Percentiles rank a stretch among this genome's conserved stretches.
phyloP scores from a whole-genome alignment of 1,140 invertebrate genomes.

The Penaeus indicus region DNA sequence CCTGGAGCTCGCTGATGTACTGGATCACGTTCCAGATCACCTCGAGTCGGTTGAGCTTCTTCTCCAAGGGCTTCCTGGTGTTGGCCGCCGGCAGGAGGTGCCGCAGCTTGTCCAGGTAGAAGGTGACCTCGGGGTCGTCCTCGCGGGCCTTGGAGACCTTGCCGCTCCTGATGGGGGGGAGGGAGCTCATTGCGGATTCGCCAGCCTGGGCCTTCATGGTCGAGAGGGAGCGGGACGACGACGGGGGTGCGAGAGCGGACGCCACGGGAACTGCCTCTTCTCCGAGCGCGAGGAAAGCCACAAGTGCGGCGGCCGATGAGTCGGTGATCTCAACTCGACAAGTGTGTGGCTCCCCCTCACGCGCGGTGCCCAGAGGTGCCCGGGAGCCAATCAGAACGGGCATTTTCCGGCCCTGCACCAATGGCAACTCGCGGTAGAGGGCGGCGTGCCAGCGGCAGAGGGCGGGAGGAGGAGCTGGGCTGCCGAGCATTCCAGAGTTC shows the following conservation, averaged over 20 bases:
- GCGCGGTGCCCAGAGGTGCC: constrained; percentile 43
- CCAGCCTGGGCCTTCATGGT: constrained; percentile 58
- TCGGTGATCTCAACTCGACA: constrained; percentile 47
- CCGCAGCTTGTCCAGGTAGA: constrained; percentile 56
- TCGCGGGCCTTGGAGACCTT: constrained; percentile 56
- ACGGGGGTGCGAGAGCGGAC: neutral
- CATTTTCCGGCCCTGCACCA: constrained; percentile 29
- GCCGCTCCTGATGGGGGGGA: constrained; percentile 57
- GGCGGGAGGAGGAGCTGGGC: constrained; percentile 42
- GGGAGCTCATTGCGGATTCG: constrained; percentile 38
- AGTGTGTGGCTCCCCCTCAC: constrained; percentile 36
- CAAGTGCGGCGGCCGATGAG: neutral
- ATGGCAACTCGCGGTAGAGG: constrained; percentile 32
- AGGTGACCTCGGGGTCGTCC: constrained; percentile 48
- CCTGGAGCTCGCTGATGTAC: constrained; percentile 60
- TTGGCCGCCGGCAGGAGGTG: constrained; percentile 51
- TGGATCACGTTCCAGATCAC: constrained; percentile 57
- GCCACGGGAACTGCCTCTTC: neutral
- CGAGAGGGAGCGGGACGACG: neutral
- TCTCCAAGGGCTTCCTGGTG: constrained; percentile 40
- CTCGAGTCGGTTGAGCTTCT: constrained; percentile 56
- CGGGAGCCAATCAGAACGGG: constrained; percentile 48
- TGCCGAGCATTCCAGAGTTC: constrained; percentile 41
- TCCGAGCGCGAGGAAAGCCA: neutral
- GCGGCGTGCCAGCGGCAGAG: neutral